Base-by-base conservation (phyloP, 2,888 invertebrate species). In the Ophion costatus region DNA sequence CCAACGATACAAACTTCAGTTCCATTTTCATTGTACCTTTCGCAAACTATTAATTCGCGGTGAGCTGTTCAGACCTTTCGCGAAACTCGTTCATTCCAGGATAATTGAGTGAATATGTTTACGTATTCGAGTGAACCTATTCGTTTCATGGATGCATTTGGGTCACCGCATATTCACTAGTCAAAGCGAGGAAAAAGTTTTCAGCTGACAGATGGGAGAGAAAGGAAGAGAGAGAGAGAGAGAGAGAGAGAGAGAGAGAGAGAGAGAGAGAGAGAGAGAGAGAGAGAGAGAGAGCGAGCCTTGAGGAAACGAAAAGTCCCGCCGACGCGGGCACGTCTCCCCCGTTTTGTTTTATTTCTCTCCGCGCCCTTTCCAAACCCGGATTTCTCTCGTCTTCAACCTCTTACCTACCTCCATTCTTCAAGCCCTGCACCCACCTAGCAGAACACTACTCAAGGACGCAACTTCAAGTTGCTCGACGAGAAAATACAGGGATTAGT, bases 401-500 rank as follows among this genome's bases (percentile, higher is more conserved):
- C 45, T 59, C 56, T 63, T n/a, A 1, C 24, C 67, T 20, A 63
- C 63, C 57, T 75, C 29, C 66, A 22, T 63, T 61, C 69, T 51
- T 81, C 70, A 57, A 51, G 24, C 51, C 63, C 59, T 59, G 59
- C 59, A 17, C 29, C 24, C 42, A 64, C 51, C 24, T 24, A 42
- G 24, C 33, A 38, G 57, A 63, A 71, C 42, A 74, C 45, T 75
- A 79, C 33, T 76, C 45, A 20, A 77, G 76, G 67, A 75, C 73
- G 76, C 80, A 86, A 81, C 83, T 82, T 86, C 83, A 78, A 85
- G 85, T 86, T 86, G 85, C 75, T 59, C 69, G 75, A 73, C 73
- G 64, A 70, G 84, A 83, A 79, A 87, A 85, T 84, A 88, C 87
- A 87, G 86, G 87, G 88, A 89, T 89, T 89, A 89, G 88, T 80